These are phyloP conservation scores for Phortica magna DNA, from an alignment of 2,888 invertebrate genomes.

Conservation along the genomic window DNA sequence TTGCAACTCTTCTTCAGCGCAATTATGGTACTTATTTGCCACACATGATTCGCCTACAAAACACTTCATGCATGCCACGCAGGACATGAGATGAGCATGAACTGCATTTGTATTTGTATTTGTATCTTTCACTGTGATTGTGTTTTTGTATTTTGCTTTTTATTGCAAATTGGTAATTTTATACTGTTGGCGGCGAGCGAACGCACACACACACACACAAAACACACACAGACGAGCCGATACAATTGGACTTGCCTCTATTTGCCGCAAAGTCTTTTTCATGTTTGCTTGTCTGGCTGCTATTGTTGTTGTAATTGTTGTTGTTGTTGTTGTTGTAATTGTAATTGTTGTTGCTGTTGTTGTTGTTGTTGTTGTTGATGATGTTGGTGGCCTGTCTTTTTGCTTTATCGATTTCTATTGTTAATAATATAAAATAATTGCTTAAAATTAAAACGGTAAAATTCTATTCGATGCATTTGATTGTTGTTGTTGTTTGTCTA, in stretches of 20 bases:
- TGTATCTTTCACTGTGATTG: constrained; percentile 31
- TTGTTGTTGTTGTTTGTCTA: constrained; percentile 15
- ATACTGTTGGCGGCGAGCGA: constrained; percentile 72
- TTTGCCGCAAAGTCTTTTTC: constrained; percentile 16
- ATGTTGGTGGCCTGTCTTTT: constrained; percentile 39
- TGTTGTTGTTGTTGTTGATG: constrained; percentile 30
- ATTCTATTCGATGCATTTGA: constrained; percentile 37
- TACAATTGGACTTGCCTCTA: constrained; percentile 31
- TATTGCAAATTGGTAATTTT: constrained; percentile 74
- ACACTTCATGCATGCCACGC: constrained; percentile 15
- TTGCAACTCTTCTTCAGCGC: not conserved
- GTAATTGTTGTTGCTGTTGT: no score
- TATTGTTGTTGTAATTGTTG: constrained; percentile 41
- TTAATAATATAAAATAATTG: constrained; percentile 55
- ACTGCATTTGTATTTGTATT: constrained; percentile 16
- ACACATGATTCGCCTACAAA: constrained; percentile 8
- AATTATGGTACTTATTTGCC: not conserved
- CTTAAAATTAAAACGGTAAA: constrained; percentile 57
- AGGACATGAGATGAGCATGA: not conserved
- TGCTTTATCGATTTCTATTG: constrained; percentile 48
- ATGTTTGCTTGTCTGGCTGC: not conserved
- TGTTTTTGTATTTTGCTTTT: constrained; percentile 45
- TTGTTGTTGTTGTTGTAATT: constrained; percentile 16
- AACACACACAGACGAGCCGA: no score
- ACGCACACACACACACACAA: no score